Percentiles rank a stretch among this genome's conserved stretches.
Evolutionary conservation across 2,113 vertebrate genomes (phyloP).

Genomic region (Sorex fumeus): DNA sequence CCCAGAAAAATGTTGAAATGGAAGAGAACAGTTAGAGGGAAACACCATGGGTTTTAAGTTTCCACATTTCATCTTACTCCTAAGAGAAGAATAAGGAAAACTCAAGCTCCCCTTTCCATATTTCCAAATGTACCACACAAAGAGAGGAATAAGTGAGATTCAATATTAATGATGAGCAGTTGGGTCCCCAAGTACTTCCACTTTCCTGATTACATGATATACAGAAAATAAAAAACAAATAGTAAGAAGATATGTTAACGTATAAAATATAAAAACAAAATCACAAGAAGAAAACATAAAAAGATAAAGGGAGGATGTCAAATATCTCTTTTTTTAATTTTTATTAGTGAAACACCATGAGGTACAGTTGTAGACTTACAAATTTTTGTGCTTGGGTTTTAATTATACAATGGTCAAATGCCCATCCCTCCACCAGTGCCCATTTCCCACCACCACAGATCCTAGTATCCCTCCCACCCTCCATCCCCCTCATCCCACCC

Average conservation of each 20-base stretch:
- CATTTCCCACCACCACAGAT: too few relatives aligned
- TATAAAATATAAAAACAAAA: neutral
- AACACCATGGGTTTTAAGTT: neutral
- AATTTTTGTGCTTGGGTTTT: too few relatives aligned
- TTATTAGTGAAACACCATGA: too few relatives aligned
- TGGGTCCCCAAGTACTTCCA: neutral
- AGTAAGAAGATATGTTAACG: neutral
- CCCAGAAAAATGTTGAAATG: neutral
- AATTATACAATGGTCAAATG: too few relatives aligned
- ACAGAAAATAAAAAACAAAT: neutral
- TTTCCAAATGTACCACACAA: neutral
- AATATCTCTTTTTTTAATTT: too few relatives aligned
- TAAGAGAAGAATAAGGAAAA: neutral
- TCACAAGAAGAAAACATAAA: neutral
- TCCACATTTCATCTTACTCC: neutral
- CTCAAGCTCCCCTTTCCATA: neutral
- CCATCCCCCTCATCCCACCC: too few relatives aligned
- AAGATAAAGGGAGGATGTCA: neutral
- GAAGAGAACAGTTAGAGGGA: neutral
- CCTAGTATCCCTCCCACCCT: too few relatives aligned
- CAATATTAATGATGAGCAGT: neutral
- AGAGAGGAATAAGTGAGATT: rapidly evolving
- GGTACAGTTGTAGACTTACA: too few relatives aligned
- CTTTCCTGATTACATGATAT: neutral
- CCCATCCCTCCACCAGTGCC: too few relatives aligned